phyloP scores from a whole-genome alignment of 2,797 vertebrate genomes.

The Lepilemur ruficaudatus region DNA sequence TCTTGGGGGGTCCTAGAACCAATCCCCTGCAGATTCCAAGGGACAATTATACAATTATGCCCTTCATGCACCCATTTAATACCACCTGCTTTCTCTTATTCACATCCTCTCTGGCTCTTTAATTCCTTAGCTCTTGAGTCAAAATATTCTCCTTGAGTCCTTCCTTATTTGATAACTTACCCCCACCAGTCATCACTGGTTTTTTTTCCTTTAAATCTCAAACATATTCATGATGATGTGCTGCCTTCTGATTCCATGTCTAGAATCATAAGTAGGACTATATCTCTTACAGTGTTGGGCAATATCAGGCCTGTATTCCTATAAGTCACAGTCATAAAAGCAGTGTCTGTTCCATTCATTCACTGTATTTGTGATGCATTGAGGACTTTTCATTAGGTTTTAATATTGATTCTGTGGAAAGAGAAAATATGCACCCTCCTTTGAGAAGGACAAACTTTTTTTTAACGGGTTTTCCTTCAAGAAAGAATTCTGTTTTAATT shows the following conservation, averaged over 20 bases:
- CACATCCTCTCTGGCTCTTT: not conserved
- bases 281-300: not conserved
- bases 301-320: not conserved
- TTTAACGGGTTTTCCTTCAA: not conserved
- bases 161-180: not conserved
- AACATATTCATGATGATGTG: not conserved
- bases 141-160: not conserved
- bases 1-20: not conserved
- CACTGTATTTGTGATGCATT: not conserved
- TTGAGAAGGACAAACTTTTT: not conserved
- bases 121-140: not conserved
- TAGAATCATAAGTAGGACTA: not conserved
- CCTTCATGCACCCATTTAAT: not conserved
- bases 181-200: not conserved
- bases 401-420: not conserved
- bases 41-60: not conserved
- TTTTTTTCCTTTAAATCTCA: not conserved
- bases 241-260: not conserved
- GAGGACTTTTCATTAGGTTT: not conserved
- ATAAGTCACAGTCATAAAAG: not conserved
- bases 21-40: not conserved
- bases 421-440: not conserved
- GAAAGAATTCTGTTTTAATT: slow-evolving; percentile 12
- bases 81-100: not conserved
- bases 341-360: not conserved